Evolutionary conservation across 2,113 vertebrate species (phyloP).

Genomic region (Tychaedon coryphoeus): DNA sequence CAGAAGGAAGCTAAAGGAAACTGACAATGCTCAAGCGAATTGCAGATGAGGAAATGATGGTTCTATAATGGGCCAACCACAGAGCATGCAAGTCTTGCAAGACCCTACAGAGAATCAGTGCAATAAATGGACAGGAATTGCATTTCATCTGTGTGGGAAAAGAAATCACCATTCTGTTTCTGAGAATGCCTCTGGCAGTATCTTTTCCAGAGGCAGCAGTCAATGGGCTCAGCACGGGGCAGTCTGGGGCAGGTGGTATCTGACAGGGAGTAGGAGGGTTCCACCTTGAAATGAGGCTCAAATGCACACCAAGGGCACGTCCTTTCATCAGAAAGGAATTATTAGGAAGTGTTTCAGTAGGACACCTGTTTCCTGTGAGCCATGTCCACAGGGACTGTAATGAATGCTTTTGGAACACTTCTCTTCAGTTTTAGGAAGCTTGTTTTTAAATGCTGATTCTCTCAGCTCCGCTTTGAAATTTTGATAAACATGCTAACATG

Average conservation of each 20-base stretch:
- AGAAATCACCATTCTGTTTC: neutral
- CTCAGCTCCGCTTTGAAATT: neutral
- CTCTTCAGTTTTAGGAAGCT: neutral
- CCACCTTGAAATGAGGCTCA: neutral
- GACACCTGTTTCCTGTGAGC: neutral
- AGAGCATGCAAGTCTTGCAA: neutral
- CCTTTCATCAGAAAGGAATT: neutral
- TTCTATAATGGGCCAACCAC: neutral
- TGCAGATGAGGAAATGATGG: neutral
- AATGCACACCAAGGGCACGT: neutral
- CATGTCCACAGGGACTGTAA: neutral
- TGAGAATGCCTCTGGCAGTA: accelerated
- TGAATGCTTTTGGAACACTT: neutral
- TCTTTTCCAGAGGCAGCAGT: neutral
- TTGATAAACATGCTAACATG: neutral
- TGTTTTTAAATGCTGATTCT: neutral
- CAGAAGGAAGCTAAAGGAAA: neutral
- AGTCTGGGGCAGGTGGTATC: neutral
- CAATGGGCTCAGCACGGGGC: accelerated
- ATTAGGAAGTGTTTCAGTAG: neutral
- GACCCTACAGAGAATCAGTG: neutral
- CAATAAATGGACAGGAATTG: neutral
- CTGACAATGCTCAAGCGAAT: neutral
- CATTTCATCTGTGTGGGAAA: neutral
- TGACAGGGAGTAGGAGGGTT: neutral